Base-by-base conservation (phyloP, 2,113 vertebrate species). In the Synodontis membranacea region DNA sequence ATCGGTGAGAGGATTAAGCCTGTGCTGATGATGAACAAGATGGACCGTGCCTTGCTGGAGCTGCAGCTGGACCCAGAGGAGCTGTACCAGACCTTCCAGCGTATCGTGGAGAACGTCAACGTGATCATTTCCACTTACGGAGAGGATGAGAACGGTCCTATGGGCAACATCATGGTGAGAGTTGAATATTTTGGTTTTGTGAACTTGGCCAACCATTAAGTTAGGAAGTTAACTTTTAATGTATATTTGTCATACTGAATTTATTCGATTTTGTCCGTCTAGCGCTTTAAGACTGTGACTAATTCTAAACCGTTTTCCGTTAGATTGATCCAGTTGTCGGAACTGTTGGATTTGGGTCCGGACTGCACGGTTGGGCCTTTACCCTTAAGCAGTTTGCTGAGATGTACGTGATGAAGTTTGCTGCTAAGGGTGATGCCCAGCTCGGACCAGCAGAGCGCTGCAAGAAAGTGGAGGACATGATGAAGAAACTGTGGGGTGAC, bases 1-100 rank as follows among this genome's bases (percentile, higher is more conserved):
- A 99, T 99, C 23, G 96, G 95, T 0, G 97, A 99, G 93, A 95
- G 98, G 34, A 99, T 99, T 94, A 98, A 96, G 87, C 97, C 98
- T 0, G 97, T 99, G 12, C 94, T 99, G 88, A 99, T 99, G 98
- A 99, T 99, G 97, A 99, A 99, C 92, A 99, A 99, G 92, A 99
- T 99, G 98, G 98, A 99, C 94, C 94, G 97, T 2, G 98, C 98
- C 0, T 92, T 99, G 91, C 91, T 99, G 44, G 98, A 99, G 93
- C 93, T 99, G 93, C 98, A 99, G 93, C 94, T 99, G 90, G 94
- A 95, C 2, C 94, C 97, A 0, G 98, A 99, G 82, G 97, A 97
- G 83, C 95, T 99, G 17, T 99, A 96, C 93, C 96, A 97, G 92
- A 98, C 97, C 23, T 99, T 99, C 95, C 98, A 99, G 95, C 96